These are phyloP conservation scores for Bombus waltoni DNA, from an alignment of 1,140 invertebrate genomes.

Conservation along the genomic window DNA sequence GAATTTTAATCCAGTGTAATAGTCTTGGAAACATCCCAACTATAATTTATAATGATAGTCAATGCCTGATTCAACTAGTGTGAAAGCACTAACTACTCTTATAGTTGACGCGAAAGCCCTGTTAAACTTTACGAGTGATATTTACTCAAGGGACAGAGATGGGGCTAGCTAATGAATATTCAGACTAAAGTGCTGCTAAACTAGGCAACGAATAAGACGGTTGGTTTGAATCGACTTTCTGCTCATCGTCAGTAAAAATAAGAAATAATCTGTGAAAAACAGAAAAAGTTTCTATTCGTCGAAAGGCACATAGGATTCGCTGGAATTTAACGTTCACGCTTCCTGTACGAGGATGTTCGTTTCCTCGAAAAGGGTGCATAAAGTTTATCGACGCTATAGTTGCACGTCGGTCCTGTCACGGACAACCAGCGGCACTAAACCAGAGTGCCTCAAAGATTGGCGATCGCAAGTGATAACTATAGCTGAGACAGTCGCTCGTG, in stretches of 20 bases:
- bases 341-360: not conserved
- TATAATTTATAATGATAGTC: not conserved
- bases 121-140: slow-evolving; percentile 74
- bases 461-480: slow-evolving; percentile 18
- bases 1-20: not conserved
- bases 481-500: not conserved
- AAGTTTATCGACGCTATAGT: slow-evolving; percentile 41
- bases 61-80: not conserved
- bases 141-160: slow-evolving; percentile 68
- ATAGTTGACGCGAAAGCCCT: slow-evolving; percentile 39
- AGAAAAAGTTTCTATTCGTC: not conserved
- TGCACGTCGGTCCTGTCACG: slow-evolving; percentile 4
- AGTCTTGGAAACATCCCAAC: not conserved
- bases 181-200: slow-evolving; percentile 81
- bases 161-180: slow-evolving; percentile 80
- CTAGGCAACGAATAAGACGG: slow-evolving; percentile 80
- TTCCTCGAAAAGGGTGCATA: slow-evolving; percentile 7
- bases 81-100: slow-evolving; percentile 36
- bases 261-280: not conserved
- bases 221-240: slow-evolving; percentile 69
- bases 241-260: not conserved
- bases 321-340: slow-evolving; percentile 7
- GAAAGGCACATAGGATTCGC: not conserved
- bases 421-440: slow-evolving; percentile 24
- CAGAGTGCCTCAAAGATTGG: slow-evolving; percentile 26